Evolutionary conservation across 2,797 vertebrate species (phyloP), one percentile per base, ranked within the genome.

Genomic region (Phataginus tricuspis): DNA sequence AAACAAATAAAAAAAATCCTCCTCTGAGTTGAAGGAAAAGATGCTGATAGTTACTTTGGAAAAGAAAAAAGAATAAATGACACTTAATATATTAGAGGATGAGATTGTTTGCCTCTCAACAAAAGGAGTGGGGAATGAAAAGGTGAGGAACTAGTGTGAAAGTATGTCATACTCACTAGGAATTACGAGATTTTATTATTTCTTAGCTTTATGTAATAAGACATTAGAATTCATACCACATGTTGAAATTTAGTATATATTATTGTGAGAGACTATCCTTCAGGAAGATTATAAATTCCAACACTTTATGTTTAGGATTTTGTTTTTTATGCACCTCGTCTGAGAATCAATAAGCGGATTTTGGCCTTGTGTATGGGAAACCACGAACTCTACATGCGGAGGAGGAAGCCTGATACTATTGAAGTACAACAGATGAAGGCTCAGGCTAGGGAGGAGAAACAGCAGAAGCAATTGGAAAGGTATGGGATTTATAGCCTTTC

Each of bases 391-490:
- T 99, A 99, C 98, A 99, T 99, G 99, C 98, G 99, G 92, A 99
- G 99, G 96, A 99, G 99, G 96, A 99, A 99, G 97, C 99, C 99
- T 0, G 99, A 99, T 98, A 99, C 99, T 86, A 99, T 99, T 39
- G 99, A 99, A 98, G 99, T 99, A 90, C 99, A 99, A 79, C 99
- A 99, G 98, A 99, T 99, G 99, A 99, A 99, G 98, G 99, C 99
- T 82, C 99, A 99, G 97, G 99, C 99, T 84, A 98, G 99, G 85
- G 99, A 99, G 96, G 99, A 99, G 98, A 99, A 99, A 98, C 99
- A 99, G 96, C 99, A 99, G 98, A 99, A 99, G 98, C 99, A 99
- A 98, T 97, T 99, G 98, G 99, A 99, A 98, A 99, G 99, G 99
- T 99, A 98, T 34, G 78, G 84, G 68, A 87, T 97, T 74, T 92